These are phyloP conservation scores for Meloidogyne hapla DNA, from an alignment of 1,140 invertebrate genomes.

Conservation along the genomic window DNA sequence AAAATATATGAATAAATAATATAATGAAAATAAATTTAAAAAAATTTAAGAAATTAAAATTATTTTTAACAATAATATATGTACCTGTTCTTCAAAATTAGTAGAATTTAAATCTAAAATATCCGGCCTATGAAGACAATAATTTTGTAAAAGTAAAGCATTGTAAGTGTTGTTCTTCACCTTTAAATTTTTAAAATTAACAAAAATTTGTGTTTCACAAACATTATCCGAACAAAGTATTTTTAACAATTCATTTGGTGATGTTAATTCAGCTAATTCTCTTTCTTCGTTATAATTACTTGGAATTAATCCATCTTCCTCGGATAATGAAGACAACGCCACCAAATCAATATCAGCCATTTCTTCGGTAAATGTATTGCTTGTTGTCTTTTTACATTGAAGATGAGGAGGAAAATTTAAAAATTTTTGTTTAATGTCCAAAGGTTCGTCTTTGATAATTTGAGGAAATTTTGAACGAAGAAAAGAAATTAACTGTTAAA, in stretches of 20 bases:
- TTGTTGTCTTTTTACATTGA: no score
- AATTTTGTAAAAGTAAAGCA: conserved; percentile 1
- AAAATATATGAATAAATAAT: not conserved
- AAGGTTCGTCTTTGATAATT: no score
- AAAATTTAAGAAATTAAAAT: not conserved
- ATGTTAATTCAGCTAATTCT: not conserved
- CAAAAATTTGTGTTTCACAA: not conserved
- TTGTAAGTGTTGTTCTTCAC: not conserved
- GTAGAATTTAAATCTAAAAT: not conserved
- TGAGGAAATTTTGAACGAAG: no score
- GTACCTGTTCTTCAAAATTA: not conserved
- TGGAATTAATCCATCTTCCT: no score
- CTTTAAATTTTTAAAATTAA: not conserved
- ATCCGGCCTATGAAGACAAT: not conserved
- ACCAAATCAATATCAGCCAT: no score
- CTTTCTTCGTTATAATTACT: not conserved
- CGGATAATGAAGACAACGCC: no score
- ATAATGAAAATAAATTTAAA: not conserved
- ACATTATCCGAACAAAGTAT: not conserved
- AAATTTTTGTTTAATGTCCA: no score
- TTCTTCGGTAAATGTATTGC: no score
- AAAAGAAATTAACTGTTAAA: no score
- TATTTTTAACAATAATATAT: no score
- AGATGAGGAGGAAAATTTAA: no score
- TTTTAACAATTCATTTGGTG: conserved; percentile 3